Evolutionary conservation across 2,888 invertebrate species (phyloP), one percentile per base, ranked within the genome.

Genomic region (Phortica magna): DNA sequence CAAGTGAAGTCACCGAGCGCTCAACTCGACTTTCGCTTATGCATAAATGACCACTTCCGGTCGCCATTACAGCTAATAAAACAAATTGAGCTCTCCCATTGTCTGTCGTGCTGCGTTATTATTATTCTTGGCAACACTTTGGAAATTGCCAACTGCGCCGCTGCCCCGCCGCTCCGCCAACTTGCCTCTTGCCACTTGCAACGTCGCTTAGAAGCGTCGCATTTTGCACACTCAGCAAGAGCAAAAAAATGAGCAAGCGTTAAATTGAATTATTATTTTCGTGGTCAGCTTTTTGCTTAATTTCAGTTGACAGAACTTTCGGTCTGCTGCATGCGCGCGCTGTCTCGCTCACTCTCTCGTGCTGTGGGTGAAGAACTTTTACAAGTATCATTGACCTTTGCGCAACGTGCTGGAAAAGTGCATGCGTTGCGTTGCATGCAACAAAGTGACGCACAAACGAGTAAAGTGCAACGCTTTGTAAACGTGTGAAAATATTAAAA

Each of bases 321-420:
- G 1, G 31, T n/a, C 31, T 31, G 31, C 31, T 31, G 2, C n/a
- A n/a, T n/a, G n/a, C n/a, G n/a, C n/a, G n/a, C n/a, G n/a, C 31
- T 4, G 31, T 31, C 53, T 53, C 53, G 2, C 7, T 53, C 53
- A 1, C 53, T 2, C 53, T 53, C 53, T 53, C 7, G 12, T 53
- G 10, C 53, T 5, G 53, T 53, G 2, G 2, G 31, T 2, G 2
- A 48, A 48, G 48, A 48, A 48, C 48, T 48, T 48, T 48, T 48
- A 78, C 75, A 79, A 85, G 84, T 85, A 85, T 85, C 84, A 85
- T 85, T 85, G 88, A 85, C 84, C 84, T 88, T 80, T 88, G 75
- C 53, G 55, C 70, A 65, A 64, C n/a, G 42, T 48, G 61, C 65
- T 9, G 59, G 43, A 5, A n/a, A 17, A 12, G 53, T 9, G 10